Base-by-base conservation (phyloP, 2,797 vertebrate species). In the Sternarchorhynchus goeldii region DNA sequence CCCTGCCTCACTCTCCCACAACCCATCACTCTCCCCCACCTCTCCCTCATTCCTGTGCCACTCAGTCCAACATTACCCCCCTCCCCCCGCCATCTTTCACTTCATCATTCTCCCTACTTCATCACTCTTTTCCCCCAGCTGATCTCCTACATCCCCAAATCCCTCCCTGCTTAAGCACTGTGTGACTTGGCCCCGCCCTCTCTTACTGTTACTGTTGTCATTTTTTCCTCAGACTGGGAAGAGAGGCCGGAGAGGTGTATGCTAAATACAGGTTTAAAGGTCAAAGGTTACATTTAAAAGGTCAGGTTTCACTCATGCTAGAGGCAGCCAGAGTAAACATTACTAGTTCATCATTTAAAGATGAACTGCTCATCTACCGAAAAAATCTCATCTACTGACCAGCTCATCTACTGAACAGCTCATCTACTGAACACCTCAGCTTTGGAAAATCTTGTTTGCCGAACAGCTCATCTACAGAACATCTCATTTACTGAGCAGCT, bases 1-100 rank as follows among this genome's bases (percentile, higher is more conserved):
- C 25, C 25, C 25, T 1, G 25, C 25, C 25, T 25, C 25, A 25
- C 25, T 25, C 4, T 36, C 34, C 34, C 34, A 25, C 25, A 25
- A 70, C 53, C 77, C 81, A 82, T 82, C 77, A 79, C 58, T 79
- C 76, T 78, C 73, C n/a, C 45, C 57, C 34, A 70, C 5, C 64
- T 14, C 65, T 45, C n/a, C 34, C 65, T 45, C n/a, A 4, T 3
- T 39, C 16, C 32, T 18, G 32, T 16, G 6, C 17, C 16, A n/a
- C 64, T n/a, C 64, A 2, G 18, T 39, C 6, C 34, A 34, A 31
- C 8, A 21, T 63, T 36, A 6, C 31, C 5, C 12, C 14, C 17
- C n/a, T n/a, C 34, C 14, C 31, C 0, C 31, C 25, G n/a, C 25
- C 18, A 39, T 66, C 32, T 5, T 18, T 64, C 64, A n/a, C 34